These are phyloP conservation scores for Callyntrura guangdongensis DNA, from an alignment of 2,888 invertebrate genomes.

Conservation along the genomic window DNA sequence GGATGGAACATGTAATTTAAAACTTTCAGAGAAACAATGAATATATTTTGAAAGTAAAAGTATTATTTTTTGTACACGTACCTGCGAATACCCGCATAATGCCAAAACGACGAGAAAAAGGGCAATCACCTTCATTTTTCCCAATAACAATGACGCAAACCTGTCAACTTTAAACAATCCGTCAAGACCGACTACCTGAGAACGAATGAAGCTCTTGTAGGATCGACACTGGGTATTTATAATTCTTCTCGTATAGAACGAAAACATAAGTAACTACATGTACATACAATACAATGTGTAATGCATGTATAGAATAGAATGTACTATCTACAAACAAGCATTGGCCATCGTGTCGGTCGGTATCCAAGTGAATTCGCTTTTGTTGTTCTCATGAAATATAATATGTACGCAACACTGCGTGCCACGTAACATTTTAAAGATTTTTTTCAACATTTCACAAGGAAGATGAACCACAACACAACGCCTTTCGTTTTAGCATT, in stretches of 20 bases:
- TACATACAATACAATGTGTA: no score
- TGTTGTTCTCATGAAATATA: not conserved
- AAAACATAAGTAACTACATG: no score
- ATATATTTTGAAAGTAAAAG: slow-evolving; percentile 6
- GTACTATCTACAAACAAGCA: no score
- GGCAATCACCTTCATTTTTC: slow-evolving; percentile 78
- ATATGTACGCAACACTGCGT: no score
- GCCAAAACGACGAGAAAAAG: slow-evolving; percentile 69
- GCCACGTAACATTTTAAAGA: no score
- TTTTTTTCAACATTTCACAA: not conserved
- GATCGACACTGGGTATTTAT: slow-evolving; percentile 65
- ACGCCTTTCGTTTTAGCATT: slow-evolving; percentile 31
- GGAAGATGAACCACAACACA: slow-evolving; percentile 1
- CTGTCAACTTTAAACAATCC: not conserved
- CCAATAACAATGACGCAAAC: slow-evolving; percentile 48
- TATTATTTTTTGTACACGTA: slow-evolving; percentile 27
- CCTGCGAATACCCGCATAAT: slow-evolving; percentile 75
- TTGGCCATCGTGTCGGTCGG: not conserved
- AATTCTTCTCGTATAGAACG: not conserved
- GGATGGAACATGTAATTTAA: no score
- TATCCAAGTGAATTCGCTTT: not conserved
- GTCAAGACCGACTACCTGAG: slow-evolving; percentile 12
- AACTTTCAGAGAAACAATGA: no score
- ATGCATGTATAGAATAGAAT: no score
- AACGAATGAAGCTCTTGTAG: slow-evolving; percentile 64